Conservation (phyloP, 2,797 vertebrate genomes). For the Macroramphosus scolopax region DNA sequence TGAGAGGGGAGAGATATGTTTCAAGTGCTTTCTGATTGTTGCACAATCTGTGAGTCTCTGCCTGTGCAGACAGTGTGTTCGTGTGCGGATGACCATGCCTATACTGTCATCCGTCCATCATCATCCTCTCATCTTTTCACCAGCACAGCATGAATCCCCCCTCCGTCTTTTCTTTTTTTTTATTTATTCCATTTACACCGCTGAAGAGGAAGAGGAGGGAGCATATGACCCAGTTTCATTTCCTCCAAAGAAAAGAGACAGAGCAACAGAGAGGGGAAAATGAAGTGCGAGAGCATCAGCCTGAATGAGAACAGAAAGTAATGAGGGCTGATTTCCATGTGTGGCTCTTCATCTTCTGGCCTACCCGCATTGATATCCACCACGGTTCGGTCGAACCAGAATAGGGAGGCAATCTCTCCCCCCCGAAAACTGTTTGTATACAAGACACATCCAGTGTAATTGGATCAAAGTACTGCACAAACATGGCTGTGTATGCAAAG, state of each 20-base stretch:
- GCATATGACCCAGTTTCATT: slow-evolving; percentile 70
- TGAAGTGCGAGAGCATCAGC: slow-evolving; percentile 34
- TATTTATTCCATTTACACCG: slow-evolving; percentile 52
- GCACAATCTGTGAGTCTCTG: neutral
- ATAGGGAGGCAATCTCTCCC: slow-evolving; percentile 9
- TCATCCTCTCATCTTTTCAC: slow-evolving; percentile 27
- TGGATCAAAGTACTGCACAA: slow-evolving; percentile 17
- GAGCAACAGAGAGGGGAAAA: slow-evolving; percentile 51
- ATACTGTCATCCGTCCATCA: slow-evolving; percentile 12
- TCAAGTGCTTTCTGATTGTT: slow-evolving; percentile 41
- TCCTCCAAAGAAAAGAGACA: slow-evolving; percentile 60
- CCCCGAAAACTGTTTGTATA: slow-evolving; percentile 6
- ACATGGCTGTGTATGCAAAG: neutral
- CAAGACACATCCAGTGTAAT: slow-evolving; percentile 1
- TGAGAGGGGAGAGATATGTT: slow-evolving; percentile 41
- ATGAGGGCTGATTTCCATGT: slow-evolving; percentile 64
- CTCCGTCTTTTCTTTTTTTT: slow-evolving; percentile 25
- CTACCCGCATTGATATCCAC: slow-evolving; percentile 25
- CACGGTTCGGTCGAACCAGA: slow-evolving; percentile 15
- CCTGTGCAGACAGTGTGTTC: neutral
- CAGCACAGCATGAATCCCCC: slow-evolving; percentile 25
- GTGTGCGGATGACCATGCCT: slow-evolving; percentile 17
- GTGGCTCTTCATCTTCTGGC: slow-evolving; percentile 38
- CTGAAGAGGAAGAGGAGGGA: slow-evolving; percentile 34
- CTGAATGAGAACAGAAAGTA: slow-evolving; percentile 54